Conservation (phyloP, 2,888 invertebrate genomes). For the Gandaritis pyraliata region DNA sequence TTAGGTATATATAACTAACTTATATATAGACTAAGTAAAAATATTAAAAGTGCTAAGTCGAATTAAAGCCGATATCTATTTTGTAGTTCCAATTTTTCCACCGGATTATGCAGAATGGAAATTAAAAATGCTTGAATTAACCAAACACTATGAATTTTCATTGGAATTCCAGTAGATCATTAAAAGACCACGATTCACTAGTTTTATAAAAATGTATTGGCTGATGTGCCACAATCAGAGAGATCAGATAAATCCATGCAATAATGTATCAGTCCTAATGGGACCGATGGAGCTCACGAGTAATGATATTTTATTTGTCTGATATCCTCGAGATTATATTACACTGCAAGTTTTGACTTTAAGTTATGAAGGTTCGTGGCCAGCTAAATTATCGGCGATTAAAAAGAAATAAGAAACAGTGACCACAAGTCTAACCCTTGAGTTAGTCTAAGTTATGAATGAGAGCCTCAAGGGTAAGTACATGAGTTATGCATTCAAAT, state of each 20-base stretch:
- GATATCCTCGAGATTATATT: slow-evolving; percentile 34
- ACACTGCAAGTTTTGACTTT: slow-evolving; percentile 32
- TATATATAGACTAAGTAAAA: no score
- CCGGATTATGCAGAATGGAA: no score
- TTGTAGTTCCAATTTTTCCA: no score
- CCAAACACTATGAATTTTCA: no score
- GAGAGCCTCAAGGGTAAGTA: neutral
- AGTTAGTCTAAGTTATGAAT: neutral
- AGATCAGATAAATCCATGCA: slow-evolving; percentile 50
- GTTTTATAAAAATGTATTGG: neutral
- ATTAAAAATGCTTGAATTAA: no score
- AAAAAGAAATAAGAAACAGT: slow-evolving; percentile 2
- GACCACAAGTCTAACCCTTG: neutral
- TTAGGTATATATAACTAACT: neutral
- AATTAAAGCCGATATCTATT: no score
- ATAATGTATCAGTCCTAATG: slow-evolving; percentile 46
- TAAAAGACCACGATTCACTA: no score
- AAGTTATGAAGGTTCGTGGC: slow-evolving; percentile 36
- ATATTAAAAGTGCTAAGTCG: no score
- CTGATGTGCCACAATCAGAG: slow-evolving; percentile 31
- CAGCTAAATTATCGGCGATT: slow-evolving; percentile 7
- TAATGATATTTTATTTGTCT: slow-evolving; percentile 39
- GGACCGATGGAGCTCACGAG: slow-evolving; percentile 37
- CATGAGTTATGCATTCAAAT: neutral
- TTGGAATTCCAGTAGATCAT: no score